phyloP scores from a whole-genome alignment of 2,113 vertebrate genomes.

The Marmota flaviventris region DNA sequence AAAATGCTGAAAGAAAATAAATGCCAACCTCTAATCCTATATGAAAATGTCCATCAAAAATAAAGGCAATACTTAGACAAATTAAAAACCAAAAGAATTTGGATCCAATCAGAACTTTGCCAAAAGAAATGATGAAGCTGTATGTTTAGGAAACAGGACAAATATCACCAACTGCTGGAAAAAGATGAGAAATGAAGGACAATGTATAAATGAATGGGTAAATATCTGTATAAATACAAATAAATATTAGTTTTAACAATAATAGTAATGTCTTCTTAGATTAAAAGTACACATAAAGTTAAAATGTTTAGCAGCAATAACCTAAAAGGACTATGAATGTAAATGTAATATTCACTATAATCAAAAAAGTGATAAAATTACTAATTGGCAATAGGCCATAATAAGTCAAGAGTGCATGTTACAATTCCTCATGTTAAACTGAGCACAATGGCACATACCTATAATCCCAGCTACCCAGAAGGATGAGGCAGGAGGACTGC shows the following conservation, averaged over 20 bases:
- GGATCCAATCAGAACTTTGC: neutral
- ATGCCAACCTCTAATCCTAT: neutral
- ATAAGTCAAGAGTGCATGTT: neutral
- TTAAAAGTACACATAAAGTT: neutral
- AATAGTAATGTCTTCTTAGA: neutral
- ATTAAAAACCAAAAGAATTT: neutral
- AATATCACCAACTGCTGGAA: neutral
- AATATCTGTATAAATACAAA: neutral
- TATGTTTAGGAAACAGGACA: neutral
- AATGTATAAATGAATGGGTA: neutral
- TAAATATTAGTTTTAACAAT: neutral
- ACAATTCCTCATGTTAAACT: neutral
- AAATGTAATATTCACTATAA: neutral
- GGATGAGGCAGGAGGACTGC: neutral
- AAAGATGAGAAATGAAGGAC: neutral
- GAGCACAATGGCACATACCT: neutral
- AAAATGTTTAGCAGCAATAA: neutral
- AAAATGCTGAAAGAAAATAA: slow-evolving; percentile 25
- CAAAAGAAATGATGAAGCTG: neutral
- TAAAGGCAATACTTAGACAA: neutral
- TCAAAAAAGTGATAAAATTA: neutral
- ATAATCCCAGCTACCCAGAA: neutral
- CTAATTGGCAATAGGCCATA: neutral
- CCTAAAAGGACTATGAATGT: neutral
- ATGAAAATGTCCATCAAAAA: slow-evolving; percentile 10